phyloP scores from a whole-genome alignment of 2,797 vertebrate species.

The Characodon lateralis region DNA sequence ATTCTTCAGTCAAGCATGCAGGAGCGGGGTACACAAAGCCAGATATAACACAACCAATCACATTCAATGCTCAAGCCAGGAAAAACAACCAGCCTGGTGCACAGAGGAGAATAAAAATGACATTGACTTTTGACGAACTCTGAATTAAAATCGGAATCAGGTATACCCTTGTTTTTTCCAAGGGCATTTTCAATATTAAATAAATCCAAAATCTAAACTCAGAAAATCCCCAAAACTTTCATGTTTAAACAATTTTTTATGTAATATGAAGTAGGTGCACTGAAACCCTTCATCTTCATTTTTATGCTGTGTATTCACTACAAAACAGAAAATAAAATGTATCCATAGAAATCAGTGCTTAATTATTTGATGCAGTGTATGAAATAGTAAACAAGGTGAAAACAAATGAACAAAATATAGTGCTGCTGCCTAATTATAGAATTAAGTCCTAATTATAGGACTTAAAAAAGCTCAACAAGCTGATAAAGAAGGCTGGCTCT shows the following conservation, averaged over 20 bases:
- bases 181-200: neutral
- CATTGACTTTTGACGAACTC: neutral
- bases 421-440: neutral
- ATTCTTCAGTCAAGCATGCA: conserved; percentile 58
- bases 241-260: neutral
- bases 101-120: conserved; percentile 29
- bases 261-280: neutral
- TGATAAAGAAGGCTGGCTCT: too few species aligned
- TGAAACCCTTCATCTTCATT: neutral
- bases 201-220: neutral
- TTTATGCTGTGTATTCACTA: neutral
- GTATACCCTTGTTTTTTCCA: neutral
- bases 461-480: too few species aligned
- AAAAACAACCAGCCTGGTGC: neutral
- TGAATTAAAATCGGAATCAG: neutral
- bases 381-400: neutral
- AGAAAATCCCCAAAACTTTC: neutral
- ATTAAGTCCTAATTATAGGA: too few species aligned
- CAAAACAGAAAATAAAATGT: neutral
- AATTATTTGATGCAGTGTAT: neutral
- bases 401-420: neutral
- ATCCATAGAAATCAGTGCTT: neutral
- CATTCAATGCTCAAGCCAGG: conserved; percentile 16
- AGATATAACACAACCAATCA: conserved; percentile 23
- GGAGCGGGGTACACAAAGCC: conserved; percentile 8